A percentile compares a stretch with the other conserved stretches of the same genome.
Conservation (phyloP, 2,113 vertebrate species). For the Dicentrarchus labrax region DNA sequence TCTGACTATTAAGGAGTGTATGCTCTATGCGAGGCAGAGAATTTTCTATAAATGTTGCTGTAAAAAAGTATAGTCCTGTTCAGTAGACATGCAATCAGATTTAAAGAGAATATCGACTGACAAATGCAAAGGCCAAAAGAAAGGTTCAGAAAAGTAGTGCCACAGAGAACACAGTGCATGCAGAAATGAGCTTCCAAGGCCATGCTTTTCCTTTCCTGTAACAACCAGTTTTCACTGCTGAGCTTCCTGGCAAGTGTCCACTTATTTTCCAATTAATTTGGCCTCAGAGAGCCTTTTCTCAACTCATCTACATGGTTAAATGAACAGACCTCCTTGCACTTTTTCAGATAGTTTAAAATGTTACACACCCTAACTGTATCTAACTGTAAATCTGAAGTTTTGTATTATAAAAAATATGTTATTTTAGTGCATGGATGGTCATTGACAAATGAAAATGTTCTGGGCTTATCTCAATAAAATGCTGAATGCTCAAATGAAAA, state of each 20-base stretch:
- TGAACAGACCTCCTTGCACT: slow-evolving; percentile 70
- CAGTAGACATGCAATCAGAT: slow-evolving; percentile 34
- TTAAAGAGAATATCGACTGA: slow-evolving; percentile 58
- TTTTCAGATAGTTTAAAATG: slow-evolving; percentile 60
- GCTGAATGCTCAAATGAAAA: slow-evolving; percentile 11
- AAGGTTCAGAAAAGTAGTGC: slow-evolving; percentile 49
- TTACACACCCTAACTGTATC: slow-evolving; percentile 48
- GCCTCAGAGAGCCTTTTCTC: slow-evolving; percentile 77
- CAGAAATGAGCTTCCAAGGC: slow-evolving; percentile 63
- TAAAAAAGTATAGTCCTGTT: slow-evolving; percentile 13
- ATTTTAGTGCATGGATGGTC: slow-evolving; percentile 23
- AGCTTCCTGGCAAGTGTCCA: slow-evolving; percentile 79
- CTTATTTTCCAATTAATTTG: slow-evolving; percentile 83
- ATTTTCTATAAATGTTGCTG: slow-evolving; percentile 26
- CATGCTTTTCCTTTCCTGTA: slow-evolving; percentile 64
- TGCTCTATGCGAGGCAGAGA: slow-evolving; percentile 12
- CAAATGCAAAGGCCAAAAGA: slow-evolving; percentile 58
- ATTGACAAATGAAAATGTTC: slow-evolving; percentile 25
- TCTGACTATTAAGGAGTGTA: slow-evolving; percentile 29
- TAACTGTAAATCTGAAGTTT: slow-evolving; percentile 52
- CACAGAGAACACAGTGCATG: slow-evolving; percentile 58
- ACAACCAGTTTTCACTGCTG: slow-evolving; percentile 69
- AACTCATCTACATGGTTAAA: slow-evolving; percentile 74
- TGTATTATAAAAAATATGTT: slow-evolving; percentile 17
- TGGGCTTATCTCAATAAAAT: not conserved